These are phyloP conservation scores for Phrixothrix hirtus DNA, from an alignment of 2,888 invertebrate genomes.

Conservation along the genomic window DNA sequence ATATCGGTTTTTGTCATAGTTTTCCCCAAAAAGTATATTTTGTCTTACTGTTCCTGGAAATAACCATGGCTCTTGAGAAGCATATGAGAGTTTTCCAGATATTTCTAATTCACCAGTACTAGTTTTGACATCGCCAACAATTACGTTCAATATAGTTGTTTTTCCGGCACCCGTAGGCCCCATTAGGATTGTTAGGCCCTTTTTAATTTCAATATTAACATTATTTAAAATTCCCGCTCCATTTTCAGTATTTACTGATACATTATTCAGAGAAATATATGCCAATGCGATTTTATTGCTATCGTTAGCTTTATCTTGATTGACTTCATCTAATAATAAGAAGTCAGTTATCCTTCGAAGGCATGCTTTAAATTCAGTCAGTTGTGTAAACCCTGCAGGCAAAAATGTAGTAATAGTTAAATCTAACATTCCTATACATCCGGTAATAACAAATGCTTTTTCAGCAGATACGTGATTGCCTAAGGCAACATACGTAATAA, in stretches of 20 bases:
- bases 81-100: slow-evolving; percentile 63
- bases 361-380: slow-evolving; percentile 77
- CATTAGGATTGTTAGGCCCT: slow-evolving; percentile 58
- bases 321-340: slow-evolving; percentile 63
- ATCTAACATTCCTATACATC: slow-evolving; percentile 84
- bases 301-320: slow-evolving; percentile 34
- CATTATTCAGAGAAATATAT: slow-evolving; percentile 55
- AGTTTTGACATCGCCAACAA: slow-evolving; percentile 71
- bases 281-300: not conserved
- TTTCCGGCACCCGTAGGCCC: slow-evolving; percentile 69
- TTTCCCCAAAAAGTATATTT: slow-evolving; percentile 74
- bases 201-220: slow-evolving; percentile 51
- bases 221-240: slow-evolving; percentile 46
- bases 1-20: slow-evolving; percentile 60
- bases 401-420: slow-evolving; percentile 87
- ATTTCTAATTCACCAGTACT: slow-evolving; percentile 66
- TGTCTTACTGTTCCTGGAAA: slow-evolving; percentile 64
- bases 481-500: slow-evolving; percentile 66
- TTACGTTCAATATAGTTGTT: slow-evolving; percentile 57
- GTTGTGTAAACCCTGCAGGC: slow-evolving; percentile 80
- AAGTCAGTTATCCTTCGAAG: slow-evolving; percentile 69
- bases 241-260: slow-evolving; percentile 64
- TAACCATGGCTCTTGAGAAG: slow-evolving; percentile 65
- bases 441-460: slow-evolving; percentile 82
- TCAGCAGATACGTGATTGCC: slow-evolving; percentile 78